Percentiles rank a stretch among this genome's conserved stretches.
phyloP scores from a whole-genome alignment of 1,140 invertebrate genomes.

The Antheraea pernyi region DNA sequence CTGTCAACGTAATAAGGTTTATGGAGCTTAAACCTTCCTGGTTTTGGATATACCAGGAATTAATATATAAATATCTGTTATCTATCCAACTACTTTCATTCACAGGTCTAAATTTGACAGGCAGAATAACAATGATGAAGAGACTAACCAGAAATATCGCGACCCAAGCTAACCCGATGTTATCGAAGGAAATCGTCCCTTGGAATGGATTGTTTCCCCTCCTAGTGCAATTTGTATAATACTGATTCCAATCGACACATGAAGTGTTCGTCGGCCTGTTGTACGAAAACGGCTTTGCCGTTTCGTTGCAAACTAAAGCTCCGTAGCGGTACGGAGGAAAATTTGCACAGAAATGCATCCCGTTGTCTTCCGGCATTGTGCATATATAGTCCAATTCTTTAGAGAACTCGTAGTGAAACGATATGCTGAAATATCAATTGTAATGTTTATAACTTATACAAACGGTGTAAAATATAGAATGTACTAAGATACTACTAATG shows the following conservation, averaged over 20 bases:
- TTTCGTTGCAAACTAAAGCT: constrained; percentile 84
- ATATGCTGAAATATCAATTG: constrained; percentile 74
- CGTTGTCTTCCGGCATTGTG: constrained; percentile 94
- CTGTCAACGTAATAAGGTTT: no score
- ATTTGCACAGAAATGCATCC: constrained; percentile 95
- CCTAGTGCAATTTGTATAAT: constrained; percentile 96
- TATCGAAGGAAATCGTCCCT: constrained; percentile 99
- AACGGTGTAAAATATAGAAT: neutral
- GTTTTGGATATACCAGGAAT: no score
- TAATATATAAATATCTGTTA: no score
- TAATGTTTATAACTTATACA: neutral
- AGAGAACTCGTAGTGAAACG: constrained; percentile 89
- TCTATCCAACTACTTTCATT: no score
- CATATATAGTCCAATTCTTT: constrained; percentile 99
- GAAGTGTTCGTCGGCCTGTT: constrained; percentile 81
- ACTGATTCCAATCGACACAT: constrained; percentile 99
- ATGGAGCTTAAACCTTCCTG: neutral
- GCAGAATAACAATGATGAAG: neutral
- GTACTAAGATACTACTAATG: neutral
- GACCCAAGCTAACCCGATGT: constrained; percentile 99
- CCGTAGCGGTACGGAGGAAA: constrained; percentile 90
- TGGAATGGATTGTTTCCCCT: constrained; percentile 98
- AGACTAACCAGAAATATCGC: constrained; percentile 97
- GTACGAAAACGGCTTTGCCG: constrained; percentile 73
- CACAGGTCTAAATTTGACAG: neutral